Percentiles rank a stretch among this genome's conserved stretches.
phyloP scores from a whole-genome alignment of 2,113 vertebrate species.

The Scartelaos histophorus region DNA sequence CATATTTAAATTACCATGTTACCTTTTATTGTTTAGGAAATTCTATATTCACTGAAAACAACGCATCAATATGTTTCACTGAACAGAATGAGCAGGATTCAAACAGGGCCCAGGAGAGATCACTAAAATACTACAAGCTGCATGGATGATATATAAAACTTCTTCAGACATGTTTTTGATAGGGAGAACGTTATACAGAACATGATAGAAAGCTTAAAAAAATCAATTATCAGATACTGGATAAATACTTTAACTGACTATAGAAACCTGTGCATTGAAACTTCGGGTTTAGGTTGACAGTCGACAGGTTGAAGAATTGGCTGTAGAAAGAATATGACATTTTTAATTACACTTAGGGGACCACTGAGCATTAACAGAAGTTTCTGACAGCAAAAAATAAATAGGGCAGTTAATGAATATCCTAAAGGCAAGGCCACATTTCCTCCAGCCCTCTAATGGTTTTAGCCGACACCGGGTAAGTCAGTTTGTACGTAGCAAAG shows the following conservation, averaged over 20 bases:
- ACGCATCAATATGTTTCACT: no score
- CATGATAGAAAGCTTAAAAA: no score
- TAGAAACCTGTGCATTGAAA: slow-evolving; percentile 25
- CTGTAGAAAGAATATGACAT: slow-evolving; percentile 40
- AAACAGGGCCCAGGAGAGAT: no score
- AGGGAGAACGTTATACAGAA: no score
- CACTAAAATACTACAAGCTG: no score
- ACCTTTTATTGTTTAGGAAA: no score
- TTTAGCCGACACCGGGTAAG: slow-evolving; percentile 73
- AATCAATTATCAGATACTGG: no score
- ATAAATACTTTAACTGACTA: background rate
- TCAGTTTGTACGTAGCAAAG: slow-evolving; percentile 57
- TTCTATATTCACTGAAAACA: no score
- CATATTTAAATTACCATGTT: no score
- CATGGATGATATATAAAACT: no score
- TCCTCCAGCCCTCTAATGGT: slow-evolving; percentile 67
- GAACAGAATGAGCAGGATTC: no score
- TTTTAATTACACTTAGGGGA: slow-evolving; percentile 51
- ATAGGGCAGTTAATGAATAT: slow-evolving; percentile 74
- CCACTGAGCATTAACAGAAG: slow-evolving; percentile 61
- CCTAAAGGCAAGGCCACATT: slow-evolving; percentile 61
- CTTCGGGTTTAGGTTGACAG: slow-evolving; percentile 41
- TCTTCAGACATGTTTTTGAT: no score
- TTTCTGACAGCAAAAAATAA: slow-evolving; percentile 79
- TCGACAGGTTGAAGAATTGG: slow-evolving; percentile 40